A percentile compares a stretch with the other conserved stretches of the same genome.
These are phyloP conservation scores for Sesamia nonagrioides DNA, from an alignment of 1,140 invertebrate genomes.

Conservation along the genomic window DNA sequence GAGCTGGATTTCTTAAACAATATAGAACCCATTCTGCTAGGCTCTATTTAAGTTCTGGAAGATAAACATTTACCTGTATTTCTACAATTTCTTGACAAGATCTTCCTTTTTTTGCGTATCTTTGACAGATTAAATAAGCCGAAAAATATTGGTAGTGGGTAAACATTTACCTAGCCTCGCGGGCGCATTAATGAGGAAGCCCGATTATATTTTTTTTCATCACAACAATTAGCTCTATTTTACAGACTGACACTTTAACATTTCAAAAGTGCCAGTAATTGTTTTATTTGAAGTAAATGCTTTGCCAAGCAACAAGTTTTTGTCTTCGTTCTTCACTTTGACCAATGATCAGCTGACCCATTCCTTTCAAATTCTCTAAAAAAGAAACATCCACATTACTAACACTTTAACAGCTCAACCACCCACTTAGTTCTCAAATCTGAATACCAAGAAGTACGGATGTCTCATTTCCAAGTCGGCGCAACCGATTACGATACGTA, in stretches of 20 bases:
- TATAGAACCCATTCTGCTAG: neutral
- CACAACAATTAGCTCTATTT: no score
- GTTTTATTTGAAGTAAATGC: no score
- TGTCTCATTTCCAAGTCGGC: slow-evolving; percentile 63
- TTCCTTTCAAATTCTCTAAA: neutral
- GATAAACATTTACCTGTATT: neutral
- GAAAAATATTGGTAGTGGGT: no score
- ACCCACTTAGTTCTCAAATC: slow-evolving; percentile 45
- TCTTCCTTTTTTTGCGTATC: neutral
- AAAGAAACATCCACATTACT: neutral
- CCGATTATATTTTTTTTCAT: no score
- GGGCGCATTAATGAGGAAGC: no score
- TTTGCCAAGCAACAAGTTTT: no score
- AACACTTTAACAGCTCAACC: slow-evolving; percentile 14
- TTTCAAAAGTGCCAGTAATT: no score
- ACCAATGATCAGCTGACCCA: neutral
- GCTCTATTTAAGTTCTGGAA: neutral
- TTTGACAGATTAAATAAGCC: no score
- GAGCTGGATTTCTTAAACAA: slow-evolving; percentile 4
- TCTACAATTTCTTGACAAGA: neutral
- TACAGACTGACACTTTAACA: no score
- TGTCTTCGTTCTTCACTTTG: no score
- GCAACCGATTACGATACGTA: slow-evolving; percentile 62
- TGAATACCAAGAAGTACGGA: slow-evolving; percentile 64
- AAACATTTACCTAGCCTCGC: no score